Percentiles rank a stretch among this genome's conserved stretches.
phyloP scores from a whole-genome alignment of 2,888 invertebrate species.

The Halocaridina rubra region DNA sequence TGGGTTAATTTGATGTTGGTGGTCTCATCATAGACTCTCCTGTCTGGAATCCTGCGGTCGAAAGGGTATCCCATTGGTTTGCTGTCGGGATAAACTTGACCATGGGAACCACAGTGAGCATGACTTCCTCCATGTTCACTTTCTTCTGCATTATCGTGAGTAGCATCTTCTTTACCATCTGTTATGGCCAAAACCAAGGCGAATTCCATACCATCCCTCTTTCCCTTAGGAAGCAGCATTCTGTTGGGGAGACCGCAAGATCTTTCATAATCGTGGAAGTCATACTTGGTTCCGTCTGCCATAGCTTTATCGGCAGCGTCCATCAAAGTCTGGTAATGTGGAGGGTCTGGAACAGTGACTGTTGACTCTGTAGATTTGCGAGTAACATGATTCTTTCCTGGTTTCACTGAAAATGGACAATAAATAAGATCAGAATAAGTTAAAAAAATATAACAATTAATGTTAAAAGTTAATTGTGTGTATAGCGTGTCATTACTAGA shows the following conservation, averaged over 20 bases:
- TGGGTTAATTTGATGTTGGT: constrained; percentile 55
- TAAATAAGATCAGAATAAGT: background rate
- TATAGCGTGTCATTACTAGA: background rate
- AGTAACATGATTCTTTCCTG: constrained; percentile 77
- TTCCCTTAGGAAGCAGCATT: constrained; percentile 64
- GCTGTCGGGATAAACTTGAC: constrained; percentile 73
- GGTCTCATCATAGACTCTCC: constrained; percentile 46
- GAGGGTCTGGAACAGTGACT: constrained; percentile 74
- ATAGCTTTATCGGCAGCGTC: background rate
- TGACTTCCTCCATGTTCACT: constrained; percentile 66
- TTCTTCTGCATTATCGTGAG: constrained; percentile 45
- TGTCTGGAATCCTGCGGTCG: constrained; percentile 71
- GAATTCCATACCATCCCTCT: constrained; percentile 62
- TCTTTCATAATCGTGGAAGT: constrained; percentile 24
- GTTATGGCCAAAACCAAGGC: constrained; percentile 64
- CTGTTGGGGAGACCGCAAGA: constrained; percentile 64
- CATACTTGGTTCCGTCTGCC: background rate
- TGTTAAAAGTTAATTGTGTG: background rate
- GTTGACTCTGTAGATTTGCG: constrained; percentile 78
- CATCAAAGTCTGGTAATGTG: constrained; percentile 20
- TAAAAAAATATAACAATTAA: background rate
- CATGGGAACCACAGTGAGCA: constrained; percentile 72
- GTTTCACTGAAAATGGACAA: constrained; percentile 68
- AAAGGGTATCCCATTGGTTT: constrained; percentile 88
- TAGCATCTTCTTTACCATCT: constrained; percentile 43